A percentile compares a stretch with the other conserved stretches of the same genome.
phyloP scores from a whole-genome alignment of 92 coral and sea anemone species.

The Siderastrea radians region DNA sequence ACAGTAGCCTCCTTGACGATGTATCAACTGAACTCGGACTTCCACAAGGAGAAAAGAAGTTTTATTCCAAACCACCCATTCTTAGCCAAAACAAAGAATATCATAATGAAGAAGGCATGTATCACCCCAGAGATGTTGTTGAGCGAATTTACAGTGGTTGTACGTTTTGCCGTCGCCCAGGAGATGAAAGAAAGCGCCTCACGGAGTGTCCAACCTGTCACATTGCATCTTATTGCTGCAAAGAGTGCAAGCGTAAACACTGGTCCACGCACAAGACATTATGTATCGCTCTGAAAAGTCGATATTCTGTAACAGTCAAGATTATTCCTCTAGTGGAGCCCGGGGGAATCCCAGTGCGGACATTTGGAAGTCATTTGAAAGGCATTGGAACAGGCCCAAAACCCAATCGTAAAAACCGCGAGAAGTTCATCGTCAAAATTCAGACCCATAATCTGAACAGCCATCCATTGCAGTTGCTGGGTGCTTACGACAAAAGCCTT shows the following conservation, averaged over 20 bases:
- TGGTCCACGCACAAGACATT: constrained; percentile 55
- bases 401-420: constrained; percentile 33
- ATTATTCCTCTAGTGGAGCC: not conserved
- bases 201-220: constrained; percentile 55
- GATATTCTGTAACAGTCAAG: constrained; percentile 58
- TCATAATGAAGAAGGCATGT: constrained; percentile 42
- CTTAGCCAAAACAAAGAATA: constrained; percentile 22
- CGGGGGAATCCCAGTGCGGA: not conserved
- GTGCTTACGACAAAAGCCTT: constrained; percentile 34
- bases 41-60: not conserved
- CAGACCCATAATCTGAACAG: constrained; percentile 57
- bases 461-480: constrained; percentile 63
- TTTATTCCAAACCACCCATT: constrained; percentile 44
- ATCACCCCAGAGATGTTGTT: constrained; percentile 53
- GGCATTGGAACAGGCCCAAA: constrained; percentile 50
- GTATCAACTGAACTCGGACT: not conserved
- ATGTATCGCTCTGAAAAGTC: constrained; percentile 51
- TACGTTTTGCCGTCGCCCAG: constrained; percentile 46
- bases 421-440: constrained; percentile 71
- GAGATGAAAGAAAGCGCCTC: not conserved
- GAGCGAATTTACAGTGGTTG: constrained; percentile 22
- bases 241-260: constrained; percentile 55
- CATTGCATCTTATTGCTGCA: constrained; percentile 67
- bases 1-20: not conserved
- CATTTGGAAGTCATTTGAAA: constrained; percentile 36